Base-by-base conservation (phyloP, 2,888 invertebrate genomes). In the Tridacna gigas region DNA sequence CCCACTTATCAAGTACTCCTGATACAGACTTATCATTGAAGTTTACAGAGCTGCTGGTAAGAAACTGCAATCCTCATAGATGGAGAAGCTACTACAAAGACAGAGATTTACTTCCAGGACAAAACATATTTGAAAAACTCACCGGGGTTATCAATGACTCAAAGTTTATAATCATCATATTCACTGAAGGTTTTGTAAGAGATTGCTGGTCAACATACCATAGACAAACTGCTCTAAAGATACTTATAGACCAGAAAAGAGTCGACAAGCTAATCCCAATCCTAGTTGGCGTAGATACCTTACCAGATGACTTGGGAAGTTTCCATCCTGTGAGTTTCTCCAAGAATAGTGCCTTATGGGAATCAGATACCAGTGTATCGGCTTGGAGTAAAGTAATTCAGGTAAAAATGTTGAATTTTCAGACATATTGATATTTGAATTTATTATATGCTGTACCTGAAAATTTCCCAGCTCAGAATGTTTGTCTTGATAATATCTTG, bases 181-280 rank as follows among this genome's bases (percentile, higher is more conserved):
- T 84, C 12, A 84, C 84, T 9, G 48, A n/a, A 73, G 80, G 81
- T 48, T 84, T 84, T 81, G 2, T 81, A 12, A 65, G 51, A n/a
- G 75, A 81, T 22, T 81, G 81, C 67, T 84, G 78, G 78, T 25
- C 25, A 0, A 61, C n/a, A 18, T 84, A 84, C 48, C 47, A 48
- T 28, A 73, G 75, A 15, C 74, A 77, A 45, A 75, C 84, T 18
- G 76, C 84, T 5, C 79, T 84, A 61, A 47, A 47, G n/a, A 79
- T 60, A 47, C 67, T 84, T 0, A 15, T 84, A 15, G 74, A 84
- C 0, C 25, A 74, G n/a, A 69, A 69, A 63, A 63, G 63, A 9
- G 2, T 13, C 5, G 63, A 63, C 63, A 63, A 63, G 25, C 13
- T 63, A 3, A 63, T 63, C 13, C 63, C 63, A 25, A 22, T 63